Conservation (phyloP, 2,888 invertebrate genomes). For the Scelioninae gen. 1 region DNA sequence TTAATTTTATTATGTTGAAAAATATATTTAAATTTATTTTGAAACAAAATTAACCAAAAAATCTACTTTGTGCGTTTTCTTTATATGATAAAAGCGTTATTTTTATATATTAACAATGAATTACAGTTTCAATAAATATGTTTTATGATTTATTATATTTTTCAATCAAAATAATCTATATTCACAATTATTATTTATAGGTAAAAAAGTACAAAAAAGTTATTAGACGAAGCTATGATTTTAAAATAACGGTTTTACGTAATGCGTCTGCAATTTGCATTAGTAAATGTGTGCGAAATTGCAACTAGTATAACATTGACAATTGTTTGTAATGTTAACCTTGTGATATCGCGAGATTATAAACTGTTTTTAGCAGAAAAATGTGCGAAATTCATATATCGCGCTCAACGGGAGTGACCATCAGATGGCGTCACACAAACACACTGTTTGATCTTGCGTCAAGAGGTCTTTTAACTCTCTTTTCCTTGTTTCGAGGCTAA, state of each 20-base stretch:
- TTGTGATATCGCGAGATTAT: constrained; percentile 43
- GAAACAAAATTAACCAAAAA: no score
- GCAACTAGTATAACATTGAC: constrained; percentile 22
- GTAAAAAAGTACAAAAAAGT: no score
- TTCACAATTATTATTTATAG: no score
- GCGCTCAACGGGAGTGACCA: constrained; percentile 68
- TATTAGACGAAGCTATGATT: no score
- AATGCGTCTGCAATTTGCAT: neutral
- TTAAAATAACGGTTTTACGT: neutral
- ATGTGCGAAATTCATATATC: constrained; percentile 54
- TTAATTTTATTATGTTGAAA: no score
- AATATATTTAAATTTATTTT: no score
- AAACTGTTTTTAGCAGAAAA: constrained; percentile 35
- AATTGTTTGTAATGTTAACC: constrained; percentile 34
- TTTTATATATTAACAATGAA: no score
- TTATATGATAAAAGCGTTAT: no score
- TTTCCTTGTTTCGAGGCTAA: constrained; percentile 5
- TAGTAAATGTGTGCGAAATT: constrained; percentile 23
- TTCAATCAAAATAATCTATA: no score
- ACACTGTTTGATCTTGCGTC: neutral
- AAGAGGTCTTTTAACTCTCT: constrained; percentile 71
- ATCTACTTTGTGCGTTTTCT: no score
- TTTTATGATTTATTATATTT: no score
- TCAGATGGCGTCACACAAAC: neutral
- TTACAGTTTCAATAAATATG: no score